Evolutionary conservation across 2,113 vertebrate species (phyloP).

Genomic region (Helogale parvula): DNA sequence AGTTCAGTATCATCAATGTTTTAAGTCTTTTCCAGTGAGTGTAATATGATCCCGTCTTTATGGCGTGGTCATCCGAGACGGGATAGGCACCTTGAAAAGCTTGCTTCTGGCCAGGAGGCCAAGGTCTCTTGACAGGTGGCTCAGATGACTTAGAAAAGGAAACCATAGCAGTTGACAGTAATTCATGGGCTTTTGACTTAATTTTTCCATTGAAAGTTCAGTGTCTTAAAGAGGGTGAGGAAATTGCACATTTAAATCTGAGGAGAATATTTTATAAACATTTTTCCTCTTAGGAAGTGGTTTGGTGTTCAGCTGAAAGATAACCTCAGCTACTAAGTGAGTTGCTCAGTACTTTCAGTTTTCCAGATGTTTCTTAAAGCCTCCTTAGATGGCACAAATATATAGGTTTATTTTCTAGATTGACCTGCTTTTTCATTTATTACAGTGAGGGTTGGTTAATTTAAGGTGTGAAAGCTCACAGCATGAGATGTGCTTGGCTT

Average conservation of each 20-base stretch:
- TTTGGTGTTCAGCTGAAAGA: neutral
- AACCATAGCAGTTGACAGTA: neutral
- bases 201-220: slow-evolving; percentile 23
- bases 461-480: neutral
- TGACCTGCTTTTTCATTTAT: neutral
- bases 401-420: neutral
- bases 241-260: neutral
- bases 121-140: slow-evolving; percentile 31
- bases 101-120: neutral
- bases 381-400: neutral
- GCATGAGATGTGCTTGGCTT: neutral
- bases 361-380: neutral
- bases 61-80: neutral
- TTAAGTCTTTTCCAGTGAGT: neutral
- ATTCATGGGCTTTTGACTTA: neutral
- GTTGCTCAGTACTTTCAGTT: neutral
- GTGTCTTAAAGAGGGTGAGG: neutral
- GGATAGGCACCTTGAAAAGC: neutral
- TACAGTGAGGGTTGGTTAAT: neutral
- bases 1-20: neutral
- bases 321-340: neutral
- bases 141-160: slow-evolving; percentile 35
- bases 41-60: neutral
- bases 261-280: neutral
- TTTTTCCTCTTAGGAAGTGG: neutral